phyloP scores from a whole-genome alignment of 2,888 invertebrate genomes.

The Phyllotreta cruciferae region DNA sequence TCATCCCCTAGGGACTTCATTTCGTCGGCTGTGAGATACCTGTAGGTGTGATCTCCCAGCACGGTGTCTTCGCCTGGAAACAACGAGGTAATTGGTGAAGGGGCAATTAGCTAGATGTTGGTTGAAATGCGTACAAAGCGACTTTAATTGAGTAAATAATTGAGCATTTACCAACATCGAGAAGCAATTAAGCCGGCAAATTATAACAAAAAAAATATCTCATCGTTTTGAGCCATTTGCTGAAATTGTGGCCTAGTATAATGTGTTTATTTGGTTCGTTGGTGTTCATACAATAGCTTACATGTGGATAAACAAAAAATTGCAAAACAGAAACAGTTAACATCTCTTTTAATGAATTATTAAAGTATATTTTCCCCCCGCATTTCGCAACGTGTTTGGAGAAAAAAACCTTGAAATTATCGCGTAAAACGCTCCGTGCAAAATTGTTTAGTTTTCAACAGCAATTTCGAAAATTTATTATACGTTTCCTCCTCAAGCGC shows the following conservation, averaged over 20 bases:
- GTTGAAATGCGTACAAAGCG: background rate
- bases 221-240: background rate
- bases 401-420: background rate
- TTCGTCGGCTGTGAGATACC: slow-evolving; percentile 92
- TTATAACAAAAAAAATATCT: background rate
- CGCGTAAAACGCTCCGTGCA: too few relatives aligned
- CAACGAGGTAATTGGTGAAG: slow-evolving; percentile 70
- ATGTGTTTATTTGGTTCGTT: slow-evolving; percentile 8
- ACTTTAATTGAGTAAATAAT: background rate
- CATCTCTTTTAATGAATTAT: too few relatives aligned
- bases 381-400: background rate
- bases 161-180: too few relatives aligned
- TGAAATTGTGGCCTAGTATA: background rate
- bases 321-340: background rate
- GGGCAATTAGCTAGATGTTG: slow-evolving; percentile 16
- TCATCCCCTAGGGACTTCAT: slow-evolving; percentile 95
- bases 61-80: slow-evolving; percentile 86
- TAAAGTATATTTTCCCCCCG: too few relatives aligned
- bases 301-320: slow-evolving; percentile 1
- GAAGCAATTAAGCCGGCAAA: too few relatives aligned
- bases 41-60: slow-evolving; percentile 88
- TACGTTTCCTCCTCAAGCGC: too few relatives aligned
- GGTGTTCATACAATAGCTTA: slow-evolving; percentile 13
- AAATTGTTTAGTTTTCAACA: slow-evolving; percentile 1
- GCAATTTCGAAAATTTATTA: too few relatives aligned